Conservation (phyloP, 2,113 vertebrate genomes). For the Ahaetulla prasina region DNA sequence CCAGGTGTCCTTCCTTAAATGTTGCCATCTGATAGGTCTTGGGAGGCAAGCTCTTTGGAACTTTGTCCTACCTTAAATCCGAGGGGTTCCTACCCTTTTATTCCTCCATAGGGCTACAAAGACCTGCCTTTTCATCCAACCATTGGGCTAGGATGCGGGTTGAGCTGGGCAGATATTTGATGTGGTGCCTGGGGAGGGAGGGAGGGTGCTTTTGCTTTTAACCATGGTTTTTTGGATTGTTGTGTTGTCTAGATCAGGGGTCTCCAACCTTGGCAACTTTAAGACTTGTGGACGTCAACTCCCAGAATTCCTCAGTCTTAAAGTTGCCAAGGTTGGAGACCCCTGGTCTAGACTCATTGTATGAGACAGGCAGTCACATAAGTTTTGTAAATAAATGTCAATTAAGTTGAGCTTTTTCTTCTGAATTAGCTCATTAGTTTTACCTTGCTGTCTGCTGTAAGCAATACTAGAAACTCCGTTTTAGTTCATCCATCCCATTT, state of each 20-base stretch:
- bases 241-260: background rate
- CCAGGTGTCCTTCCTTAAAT: background rate
- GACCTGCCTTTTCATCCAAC: background rate
- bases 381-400: background rate
- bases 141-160: background rate
- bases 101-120: background rate
- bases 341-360: no score
- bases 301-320: no score
- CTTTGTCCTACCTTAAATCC: background rate
- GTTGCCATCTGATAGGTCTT: background rate
- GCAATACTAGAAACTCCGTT: background rate
- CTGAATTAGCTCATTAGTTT: background rate
- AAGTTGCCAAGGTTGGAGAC: no score
- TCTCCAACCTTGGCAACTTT: no score
- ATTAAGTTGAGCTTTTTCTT: background rate
- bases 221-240: background rate
- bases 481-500: constrained; percentile 8
- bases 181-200: background rate
- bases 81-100: background rate
- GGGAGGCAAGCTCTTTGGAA: background rate
- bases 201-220: background rate
- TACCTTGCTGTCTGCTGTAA: background rate
- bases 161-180: background rate
- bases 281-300: no score
- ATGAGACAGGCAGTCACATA: no score